Conservation (phyloP, 2,888 invertebrate species). For the Papilio elwesi region DNA sequence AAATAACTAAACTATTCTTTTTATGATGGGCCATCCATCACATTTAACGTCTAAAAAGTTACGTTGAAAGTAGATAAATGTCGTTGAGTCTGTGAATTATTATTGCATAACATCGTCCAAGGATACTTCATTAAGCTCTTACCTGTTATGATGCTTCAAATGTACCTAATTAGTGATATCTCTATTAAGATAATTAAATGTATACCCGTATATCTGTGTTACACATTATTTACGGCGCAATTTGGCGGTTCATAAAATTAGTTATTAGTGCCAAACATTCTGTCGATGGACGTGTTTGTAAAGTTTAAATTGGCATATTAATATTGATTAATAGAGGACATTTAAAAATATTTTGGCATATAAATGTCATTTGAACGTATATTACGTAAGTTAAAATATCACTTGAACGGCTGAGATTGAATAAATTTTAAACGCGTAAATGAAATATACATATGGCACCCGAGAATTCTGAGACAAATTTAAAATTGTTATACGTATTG, state of each 20-base stretch:
- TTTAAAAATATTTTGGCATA: conserved; percentile 17
- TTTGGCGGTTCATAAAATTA: conserved; percentile 3
- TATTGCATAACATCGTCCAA: no score
- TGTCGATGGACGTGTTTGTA: conserved; percentile 7
- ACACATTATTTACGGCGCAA: not conserved
- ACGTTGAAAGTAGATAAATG: no score
- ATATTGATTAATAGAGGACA: conserved; percentile 13
- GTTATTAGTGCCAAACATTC: conserved; percentile 10
- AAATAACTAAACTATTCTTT: no score
- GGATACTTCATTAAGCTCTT: no score
- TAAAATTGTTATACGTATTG: not conserved
- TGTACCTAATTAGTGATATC: not conserved
- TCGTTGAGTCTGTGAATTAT: no score
- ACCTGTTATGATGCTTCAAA: no score
- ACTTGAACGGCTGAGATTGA: not conserved
- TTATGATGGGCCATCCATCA: no score
- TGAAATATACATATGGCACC: no score
- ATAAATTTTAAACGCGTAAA: not conserved
- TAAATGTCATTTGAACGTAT: conserved; percentile 11
- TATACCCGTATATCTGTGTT: not conserved
- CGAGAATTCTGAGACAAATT: no score
- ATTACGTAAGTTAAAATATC: not conserved
- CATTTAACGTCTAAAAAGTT: no score
- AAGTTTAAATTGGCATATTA: conserved; percentile 21
- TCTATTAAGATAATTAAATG: not conserved